These are phyloP conservation scores for Styela plicata DNA, from an alignment of 23 tunicate species.

Conservation along the genomic window DNA sequence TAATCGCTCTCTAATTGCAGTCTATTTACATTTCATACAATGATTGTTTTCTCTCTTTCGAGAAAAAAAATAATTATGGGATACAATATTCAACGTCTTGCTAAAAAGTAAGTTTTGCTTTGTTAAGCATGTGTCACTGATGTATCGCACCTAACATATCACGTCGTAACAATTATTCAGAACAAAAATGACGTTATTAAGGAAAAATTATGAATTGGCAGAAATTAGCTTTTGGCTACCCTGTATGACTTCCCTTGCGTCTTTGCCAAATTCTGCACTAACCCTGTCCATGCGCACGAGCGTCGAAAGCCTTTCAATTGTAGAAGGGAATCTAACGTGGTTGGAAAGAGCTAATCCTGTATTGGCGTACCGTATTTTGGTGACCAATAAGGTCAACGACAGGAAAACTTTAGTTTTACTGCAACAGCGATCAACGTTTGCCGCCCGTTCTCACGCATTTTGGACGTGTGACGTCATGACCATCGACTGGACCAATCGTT, in stretches of 20 bases:
- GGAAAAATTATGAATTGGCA: background rate
- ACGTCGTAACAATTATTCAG: too few relatives aligned
- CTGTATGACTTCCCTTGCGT: background rate
- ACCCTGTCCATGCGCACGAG: background rate
- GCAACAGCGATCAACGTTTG: background rate
- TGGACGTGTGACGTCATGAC: background rate
- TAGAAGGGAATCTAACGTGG: background rate
- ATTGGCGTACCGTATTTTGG: background rate
- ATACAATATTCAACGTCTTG: too few relatives aligned
- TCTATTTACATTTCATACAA: too few relatives aligned
- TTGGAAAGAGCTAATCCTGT: background rate
- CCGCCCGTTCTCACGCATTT: background rate
- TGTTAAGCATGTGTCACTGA: too few relatives aligned
- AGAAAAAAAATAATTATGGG: too few relatives aligned
- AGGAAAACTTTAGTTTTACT: background rate
- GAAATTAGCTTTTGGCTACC: background rate
- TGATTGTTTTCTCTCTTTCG: too few relatives aligned
- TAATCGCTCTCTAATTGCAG: too few relatives aligned
- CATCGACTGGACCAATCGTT: background rate
- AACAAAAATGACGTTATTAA: background rate
- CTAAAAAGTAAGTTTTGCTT: too few relatives aligned
- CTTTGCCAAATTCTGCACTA: background rate
- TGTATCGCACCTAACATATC: too few relatives aligned
- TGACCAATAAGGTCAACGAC: background rate
- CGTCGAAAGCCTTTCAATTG: background rate